Evolutionary conservation across 2,888 invertebrate species (phyloP).

Genomic region (Thecophora atra): DNA sequence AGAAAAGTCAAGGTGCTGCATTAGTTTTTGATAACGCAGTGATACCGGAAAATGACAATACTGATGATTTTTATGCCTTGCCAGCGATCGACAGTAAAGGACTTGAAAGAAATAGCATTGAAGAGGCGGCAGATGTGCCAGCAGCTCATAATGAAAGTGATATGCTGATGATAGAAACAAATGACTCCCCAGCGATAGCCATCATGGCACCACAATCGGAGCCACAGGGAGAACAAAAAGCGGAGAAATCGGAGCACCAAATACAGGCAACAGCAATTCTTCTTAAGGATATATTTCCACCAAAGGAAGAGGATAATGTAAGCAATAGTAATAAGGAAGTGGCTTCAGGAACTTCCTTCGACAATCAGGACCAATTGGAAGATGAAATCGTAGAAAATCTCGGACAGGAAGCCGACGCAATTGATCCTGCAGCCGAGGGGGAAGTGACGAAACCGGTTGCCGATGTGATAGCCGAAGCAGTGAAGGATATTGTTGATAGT

Average conservation of each 20-base stretch:
- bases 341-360: background rate
- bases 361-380: background rate
- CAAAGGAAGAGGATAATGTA: background rate
- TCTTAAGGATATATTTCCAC: background rate
- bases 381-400: conserved; percentile 21
- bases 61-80: conserved; percentile 58
- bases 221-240: background rate
- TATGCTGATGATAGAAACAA: conserved; percentile 60
- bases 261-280: background rate
- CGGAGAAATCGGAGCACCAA: background rate
- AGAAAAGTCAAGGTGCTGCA: conserved; percentile 36
- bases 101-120: conserved; percentile 43
- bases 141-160: conserved; percentile 43
- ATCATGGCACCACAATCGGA: background rate
- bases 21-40: conserved; percentile 55
- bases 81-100: conserved; percentile 47
- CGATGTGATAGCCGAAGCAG: conserved; percentile 39
- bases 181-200: conserved; percentile 51
- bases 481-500: conserved; percentile 36
- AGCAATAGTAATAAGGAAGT: background rate
- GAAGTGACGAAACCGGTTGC: conserved; percentile 23
- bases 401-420: conserved; percentile 43
- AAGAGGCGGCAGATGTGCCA: conserved; percentile 46
- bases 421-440: conserved; percentile 43
- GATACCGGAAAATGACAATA: conserved; percentile 45